Evolutionary conservation across 2,113 vertebrate species (phyloP).

Genomic region (Oriolus oriolus): DNA sequence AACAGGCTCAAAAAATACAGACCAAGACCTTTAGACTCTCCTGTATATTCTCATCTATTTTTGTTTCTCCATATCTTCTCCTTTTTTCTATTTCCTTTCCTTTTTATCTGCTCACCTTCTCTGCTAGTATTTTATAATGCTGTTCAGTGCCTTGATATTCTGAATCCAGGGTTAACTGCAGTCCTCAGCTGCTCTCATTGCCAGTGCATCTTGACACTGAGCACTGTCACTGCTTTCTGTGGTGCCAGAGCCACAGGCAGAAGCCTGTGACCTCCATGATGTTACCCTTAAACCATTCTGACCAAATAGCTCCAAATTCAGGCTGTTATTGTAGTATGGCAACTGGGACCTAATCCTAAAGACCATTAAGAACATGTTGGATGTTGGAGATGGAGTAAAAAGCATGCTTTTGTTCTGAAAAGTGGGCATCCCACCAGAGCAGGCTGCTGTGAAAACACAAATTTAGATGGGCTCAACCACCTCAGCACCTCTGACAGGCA

Average conservation of each 20-base stretch:
- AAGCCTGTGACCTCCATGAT: not conserved
- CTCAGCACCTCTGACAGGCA: not conserved
- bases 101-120: not conserved
- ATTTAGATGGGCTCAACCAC: not conserved
- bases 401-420: not conserved
- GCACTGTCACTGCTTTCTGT: not conserved
- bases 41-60: not conserved
- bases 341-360: not conserved
- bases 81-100: not conserved
- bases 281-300: not conserved
- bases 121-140: not conserved
- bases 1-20: not conserved
- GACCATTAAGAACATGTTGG: accelerated
- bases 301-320: not conserved
- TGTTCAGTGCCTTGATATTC: not conserved
- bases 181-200: not conserved
- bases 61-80: not conserved
- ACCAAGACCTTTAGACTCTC: not conserved
- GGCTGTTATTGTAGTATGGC: not conserved
- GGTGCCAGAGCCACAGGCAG: not conserved
- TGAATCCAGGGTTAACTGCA: not conserved
- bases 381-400: not conserved
- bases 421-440: not conserved
- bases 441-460: not conserved
- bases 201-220: not conserved